phyloP scores from a whole-genome alignment of 2,888 invertebrate genomes.

The Tinea trinotella region DNA sequence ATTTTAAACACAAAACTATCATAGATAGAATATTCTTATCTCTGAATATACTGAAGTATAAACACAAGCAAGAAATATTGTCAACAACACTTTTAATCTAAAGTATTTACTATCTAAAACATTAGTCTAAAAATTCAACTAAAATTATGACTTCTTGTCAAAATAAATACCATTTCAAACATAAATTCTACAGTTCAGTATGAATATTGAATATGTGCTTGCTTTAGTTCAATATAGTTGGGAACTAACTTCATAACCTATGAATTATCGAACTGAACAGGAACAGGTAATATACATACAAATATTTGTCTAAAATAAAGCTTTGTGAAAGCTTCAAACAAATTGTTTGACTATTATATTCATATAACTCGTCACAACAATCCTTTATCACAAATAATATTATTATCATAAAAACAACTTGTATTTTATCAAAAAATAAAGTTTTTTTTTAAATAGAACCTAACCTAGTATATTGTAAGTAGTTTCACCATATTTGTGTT shows the following conservation, averaged over 20 bases:
- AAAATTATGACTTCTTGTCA: background rate
- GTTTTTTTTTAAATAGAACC: background rate
- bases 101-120: background rate
- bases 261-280: no score
- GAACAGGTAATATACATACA: no score
- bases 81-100: background rate
- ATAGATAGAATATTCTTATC: slow-evolving; percentile 2
- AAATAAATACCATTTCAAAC: background rate
- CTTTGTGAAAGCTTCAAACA: background rate
- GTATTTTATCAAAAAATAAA: background rate
- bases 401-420: background rate
- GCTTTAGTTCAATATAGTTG: no score
- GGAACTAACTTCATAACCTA: no score
- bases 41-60: slow-evolving; percentile 12
- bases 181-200: no score
- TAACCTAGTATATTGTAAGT: background rate
- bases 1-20: no score
- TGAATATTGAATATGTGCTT: no score
- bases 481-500: background rate
- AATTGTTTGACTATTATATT: background rate
- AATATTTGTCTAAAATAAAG: no score
- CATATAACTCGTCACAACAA: background rate
- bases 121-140: background rate
- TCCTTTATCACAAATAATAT: background rate
- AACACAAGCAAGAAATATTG: slow-evolving; percentile 12